A percentile compares a stretch with the other conserved stretches of the same genome.
These are phyloP conservation scores for Luehdorfia chinensis DNA, from an alignment of 1,140 invertebrate species.

Conservation along the genomic window DNA sequence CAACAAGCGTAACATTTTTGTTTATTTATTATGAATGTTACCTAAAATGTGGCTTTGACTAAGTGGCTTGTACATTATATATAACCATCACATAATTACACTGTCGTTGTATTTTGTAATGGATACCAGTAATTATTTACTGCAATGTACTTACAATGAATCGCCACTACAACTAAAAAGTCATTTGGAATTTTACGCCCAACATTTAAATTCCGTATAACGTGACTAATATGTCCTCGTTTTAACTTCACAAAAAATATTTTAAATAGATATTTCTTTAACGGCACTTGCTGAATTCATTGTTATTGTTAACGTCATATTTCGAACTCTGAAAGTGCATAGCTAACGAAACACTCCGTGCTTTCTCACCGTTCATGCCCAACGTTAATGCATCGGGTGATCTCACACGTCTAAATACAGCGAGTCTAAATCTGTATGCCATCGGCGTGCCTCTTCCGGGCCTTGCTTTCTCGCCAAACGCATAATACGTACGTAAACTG, in stretches of 20 bases:
- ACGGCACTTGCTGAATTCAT: no score
- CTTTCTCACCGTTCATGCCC: conserved; percentile 16
- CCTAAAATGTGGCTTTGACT: no score
- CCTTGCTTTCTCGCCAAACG: conserved; percentile 54
- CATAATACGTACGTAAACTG: conserved; percentile 61
- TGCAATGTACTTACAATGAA: no score
- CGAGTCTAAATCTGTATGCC: conserved; percentile 58
- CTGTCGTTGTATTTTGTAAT: no score
- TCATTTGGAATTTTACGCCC: no score
- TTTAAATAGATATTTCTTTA: conserved; percentile 11
- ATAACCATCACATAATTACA: no score
- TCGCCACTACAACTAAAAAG: no score
- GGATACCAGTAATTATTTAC: no score
- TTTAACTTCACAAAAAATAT: neutral
- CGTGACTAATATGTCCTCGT: conserved; percentile 7
- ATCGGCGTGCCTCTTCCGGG: conserved; percentile 53
- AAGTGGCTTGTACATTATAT: no score
- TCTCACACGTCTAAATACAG: conserved; percentile 65
- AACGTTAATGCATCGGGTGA: conserved; percentile 48
- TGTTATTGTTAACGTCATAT: conserved; percentile 11
- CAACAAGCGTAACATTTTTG: conserved; percentile 1
- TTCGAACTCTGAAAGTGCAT: conserved; percentile 5
- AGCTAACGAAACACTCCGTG: conserved; percentile 13
- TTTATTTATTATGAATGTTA: no score
- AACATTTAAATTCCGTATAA: no score